Conservation (phyloP, 2,113 vertebrate species). For the Pseudopodoces humilis region DNA sequence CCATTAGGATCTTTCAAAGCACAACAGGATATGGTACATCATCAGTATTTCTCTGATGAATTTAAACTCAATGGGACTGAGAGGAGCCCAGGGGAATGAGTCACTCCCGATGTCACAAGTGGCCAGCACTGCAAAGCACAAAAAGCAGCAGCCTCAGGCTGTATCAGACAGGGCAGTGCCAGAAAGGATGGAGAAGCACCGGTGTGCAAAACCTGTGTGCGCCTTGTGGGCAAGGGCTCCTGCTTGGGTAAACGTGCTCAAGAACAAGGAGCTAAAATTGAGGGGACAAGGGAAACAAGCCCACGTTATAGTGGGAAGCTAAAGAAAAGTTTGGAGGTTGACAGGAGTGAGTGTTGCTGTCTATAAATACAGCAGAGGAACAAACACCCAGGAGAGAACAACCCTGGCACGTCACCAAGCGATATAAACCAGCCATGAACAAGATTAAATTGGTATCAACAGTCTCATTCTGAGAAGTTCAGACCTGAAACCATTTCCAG, state of each 20-base stretch:
- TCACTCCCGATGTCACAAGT: background rate
- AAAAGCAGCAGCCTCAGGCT: background rate
- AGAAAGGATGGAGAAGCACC: background rate
- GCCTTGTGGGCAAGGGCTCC: background rate
- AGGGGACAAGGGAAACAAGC: background rate
- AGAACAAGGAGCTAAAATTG: background rate
- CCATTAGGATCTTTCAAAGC: background rate
- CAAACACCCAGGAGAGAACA: conserved; percentile 51
- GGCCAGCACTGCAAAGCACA: background rate
- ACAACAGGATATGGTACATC: conserved; percentile 39
- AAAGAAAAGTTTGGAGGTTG: conserved; percentile 37
- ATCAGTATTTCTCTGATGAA: background rate
- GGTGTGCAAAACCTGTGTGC: background rate
- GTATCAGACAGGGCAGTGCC: background rate
- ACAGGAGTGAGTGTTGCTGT: conserved; percentile 5
- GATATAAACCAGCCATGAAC: conserved; percentile 31
- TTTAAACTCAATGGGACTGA: background rate
- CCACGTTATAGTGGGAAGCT: background rate
- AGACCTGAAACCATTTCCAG: background rate
- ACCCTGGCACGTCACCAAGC: conserved; percentile 1
- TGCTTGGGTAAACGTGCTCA: background rate
- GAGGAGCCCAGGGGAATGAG: background rate
- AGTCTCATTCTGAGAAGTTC: conserved; percentile 50
- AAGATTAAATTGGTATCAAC: conserved; percentile 42
- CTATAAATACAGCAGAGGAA: conserved; percentile 57